These are phyloP conservation scores for Agriopis aurantiaria DNA, from an alignment of 2,888 invertebrate genomes.

Conservation along the genomic window DNA sequence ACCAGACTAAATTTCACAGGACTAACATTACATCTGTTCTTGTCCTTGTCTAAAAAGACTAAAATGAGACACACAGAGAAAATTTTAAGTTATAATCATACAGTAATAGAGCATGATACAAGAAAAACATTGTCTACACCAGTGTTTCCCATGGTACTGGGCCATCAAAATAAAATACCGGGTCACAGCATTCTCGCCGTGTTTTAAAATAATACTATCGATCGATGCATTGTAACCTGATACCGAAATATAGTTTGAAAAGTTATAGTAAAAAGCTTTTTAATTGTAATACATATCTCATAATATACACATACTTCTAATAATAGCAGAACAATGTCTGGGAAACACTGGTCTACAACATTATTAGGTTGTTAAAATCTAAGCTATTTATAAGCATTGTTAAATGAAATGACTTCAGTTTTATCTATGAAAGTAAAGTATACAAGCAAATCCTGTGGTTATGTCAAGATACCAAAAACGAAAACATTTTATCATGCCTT, in stretches of 20 bases:
- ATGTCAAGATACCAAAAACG: no score
- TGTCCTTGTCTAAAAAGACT: not conserved
- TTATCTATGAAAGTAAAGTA: not conserved
- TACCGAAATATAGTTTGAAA: no score
- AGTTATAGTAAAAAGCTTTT: no score
- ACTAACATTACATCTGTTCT: not conserved
- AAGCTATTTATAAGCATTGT: not conserved
- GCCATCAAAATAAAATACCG: no score
- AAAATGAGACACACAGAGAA: not conserved
- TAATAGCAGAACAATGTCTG: no score
- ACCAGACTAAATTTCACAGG: no score
- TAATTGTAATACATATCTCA: no score
- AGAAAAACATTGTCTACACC: not conserved
- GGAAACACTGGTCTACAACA: not conserved
- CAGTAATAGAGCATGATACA: not conserved
- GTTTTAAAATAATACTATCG: no score
- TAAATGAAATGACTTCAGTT: not conserved
- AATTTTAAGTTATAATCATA: not conserved
- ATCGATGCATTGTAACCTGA: no score
- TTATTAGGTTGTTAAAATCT: conserved; percentile 1
- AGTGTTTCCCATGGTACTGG: not conserved
- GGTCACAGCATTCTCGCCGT: no score
- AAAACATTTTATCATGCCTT: no score
- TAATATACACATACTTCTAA: no score
- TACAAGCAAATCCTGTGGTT: not conserved